These are phyloP conservation scores for Steinernema hermaphroditum DNA, from an alignment of 2,888 invertebrate species.

Conservation along the genomic window DNA sequence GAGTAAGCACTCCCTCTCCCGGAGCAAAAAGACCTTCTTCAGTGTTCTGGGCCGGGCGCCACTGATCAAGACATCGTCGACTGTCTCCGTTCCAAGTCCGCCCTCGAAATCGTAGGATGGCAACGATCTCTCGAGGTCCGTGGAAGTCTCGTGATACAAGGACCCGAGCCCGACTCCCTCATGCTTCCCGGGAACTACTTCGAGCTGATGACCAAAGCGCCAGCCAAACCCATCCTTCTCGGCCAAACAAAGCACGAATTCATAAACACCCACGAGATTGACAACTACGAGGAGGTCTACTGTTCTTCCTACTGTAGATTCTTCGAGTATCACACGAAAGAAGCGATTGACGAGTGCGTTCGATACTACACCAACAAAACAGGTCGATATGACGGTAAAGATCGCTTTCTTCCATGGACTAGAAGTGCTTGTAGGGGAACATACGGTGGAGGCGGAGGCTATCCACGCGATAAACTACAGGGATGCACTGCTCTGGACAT, in stretches of 20 bases:
- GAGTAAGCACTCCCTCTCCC: not conserved
- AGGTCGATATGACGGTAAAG: not conserved
- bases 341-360: slow-evolving; percentile 32
- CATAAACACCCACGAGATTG: not conserved
- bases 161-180: not conserved
- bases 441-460: slow-evolving; percentile 30
- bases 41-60: not conserved
- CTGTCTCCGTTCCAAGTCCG: slow-evolving; percentile 31
- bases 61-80: not conserved
- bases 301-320: slow-evolving; percentile 26
- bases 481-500: not conserved
- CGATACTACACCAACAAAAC: slow-evolving; percentile 24
- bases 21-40: not conserved
- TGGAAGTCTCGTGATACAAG: not conserved
- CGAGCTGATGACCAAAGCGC: not conserved
- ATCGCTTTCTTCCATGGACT: not conserved
- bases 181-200: not conserved
- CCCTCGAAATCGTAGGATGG: slow-evolving; percentile 30
- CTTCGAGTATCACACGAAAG: slow-evolving; percentile 32
- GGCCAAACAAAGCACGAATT: slow-evolving; percentile 14
- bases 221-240: slow-evolving; percentile 32
- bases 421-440: not conserved
- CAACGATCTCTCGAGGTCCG: slow-evolving; percentile 32
- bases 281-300: not conserved
- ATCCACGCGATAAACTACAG: slow-evolving; percentile 27